A percentile compares a stretch with the other conserved stretches of the same genome.
Conservation (phyloP, 1,140 invertebrate genomes). For the Drosophila rufa region DNA sequence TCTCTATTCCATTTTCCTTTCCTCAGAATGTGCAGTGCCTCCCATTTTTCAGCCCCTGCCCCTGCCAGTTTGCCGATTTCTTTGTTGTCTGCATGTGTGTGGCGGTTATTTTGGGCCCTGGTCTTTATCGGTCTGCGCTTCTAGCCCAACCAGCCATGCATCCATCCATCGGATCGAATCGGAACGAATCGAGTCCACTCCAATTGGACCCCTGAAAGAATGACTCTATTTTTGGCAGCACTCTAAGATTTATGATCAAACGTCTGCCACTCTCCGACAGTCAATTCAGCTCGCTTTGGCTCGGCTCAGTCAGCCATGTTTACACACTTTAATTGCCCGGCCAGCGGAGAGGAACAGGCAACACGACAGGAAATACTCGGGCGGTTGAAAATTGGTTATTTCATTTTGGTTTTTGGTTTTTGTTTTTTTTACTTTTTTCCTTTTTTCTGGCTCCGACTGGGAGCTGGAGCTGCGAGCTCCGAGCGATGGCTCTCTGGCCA, state of each 20-base stretch:
- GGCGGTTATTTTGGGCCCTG: constrained; percentile 26
- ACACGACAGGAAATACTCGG: constrained; percentile 74
- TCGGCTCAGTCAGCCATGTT: constrained; percentile 71
- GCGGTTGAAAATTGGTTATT: constrained; percentile 68
- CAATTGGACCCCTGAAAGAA: constrained; percentile 36
- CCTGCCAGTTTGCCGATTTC: constrained; percentile 5
- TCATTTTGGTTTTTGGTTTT: not conserved
- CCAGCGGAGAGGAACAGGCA: constrained; percentile 39
- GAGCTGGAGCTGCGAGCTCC: constrained; percentile 23
- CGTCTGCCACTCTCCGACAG: constrained; percentile 58
- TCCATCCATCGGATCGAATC: constrained; percentile 42
- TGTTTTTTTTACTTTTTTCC: no score
- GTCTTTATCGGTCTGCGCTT: constrained; percentile 19
- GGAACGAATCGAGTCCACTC: constrained; percentile 45
- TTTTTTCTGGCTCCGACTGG: no score
- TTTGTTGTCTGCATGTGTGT: constrained; percentile 45
- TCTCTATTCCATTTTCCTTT: not conserved
- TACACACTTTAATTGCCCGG: constrained; percentile 77
- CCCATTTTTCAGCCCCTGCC: constrained; percentile 5
- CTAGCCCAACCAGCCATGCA: constrained; percentile 18
- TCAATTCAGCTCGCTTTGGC: constrained; percentile 44
- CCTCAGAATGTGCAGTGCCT: constrained; percentile 33
- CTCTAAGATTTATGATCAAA: constrained; percentile 72
- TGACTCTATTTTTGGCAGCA: constrained; percentile 73
- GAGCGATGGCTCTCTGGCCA: constrained; percentile 60